A percentile compares a stretch with the other conserved stretches of the same genome.
Conservation (phyloP, 1,140 invertebrate genomes). For the Heliconius congener region DNA sequence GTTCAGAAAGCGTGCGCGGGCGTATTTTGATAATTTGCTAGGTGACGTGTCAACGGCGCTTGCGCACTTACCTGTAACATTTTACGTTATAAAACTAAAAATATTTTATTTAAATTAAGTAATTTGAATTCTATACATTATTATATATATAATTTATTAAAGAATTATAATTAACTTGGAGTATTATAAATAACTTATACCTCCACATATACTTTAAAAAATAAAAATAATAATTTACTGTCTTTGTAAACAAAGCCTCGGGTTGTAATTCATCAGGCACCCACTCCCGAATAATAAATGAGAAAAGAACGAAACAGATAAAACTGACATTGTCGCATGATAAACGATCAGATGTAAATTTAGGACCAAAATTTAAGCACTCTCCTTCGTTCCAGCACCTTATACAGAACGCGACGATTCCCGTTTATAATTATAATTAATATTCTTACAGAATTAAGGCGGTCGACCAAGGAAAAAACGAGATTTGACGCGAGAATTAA, state of each 20-base stretch:
- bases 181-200: neutral
- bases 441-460: constrained; percentile 79
- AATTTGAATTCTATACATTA: constrained; percentile 7
- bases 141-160: neutral
- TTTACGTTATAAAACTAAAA: neutral
- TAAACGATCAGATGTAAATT: constrained; percentile 79
- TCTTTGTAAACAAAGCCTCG: constrained; percentile 37
- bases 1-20: constrained; percentile 72
- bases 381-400: constrained; percentile 50
- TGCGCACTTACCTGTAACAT: constrained; percentile 43
- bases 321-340: constrained; percentile 78
- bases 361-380: constrained; percentile 64
- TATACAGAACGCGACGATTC: constrained; percentile 69
- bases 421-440: constrained; percentile 81
- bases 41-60: constrained; percentile 49
- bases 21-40: constrained; percentile 62
- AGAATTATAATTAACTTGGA: neutral
- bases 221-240: constrained; percentile 19
- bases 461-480: constrained; percentile 67
- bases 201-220: neutral
- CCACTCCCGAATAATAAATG: constrained; percentile 60
- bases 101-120: neutral
- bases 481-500: constrained; percentile 79
- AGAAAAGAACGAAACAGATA: constrained; percentile 64
- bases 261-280: constrained; percentile 54